Evolutionary conservation across 2,797 vertebrate genomes (phyloP), one percentile per base, ranked within the genome.

Genomic region (Oreortyx pictus): DNA sequence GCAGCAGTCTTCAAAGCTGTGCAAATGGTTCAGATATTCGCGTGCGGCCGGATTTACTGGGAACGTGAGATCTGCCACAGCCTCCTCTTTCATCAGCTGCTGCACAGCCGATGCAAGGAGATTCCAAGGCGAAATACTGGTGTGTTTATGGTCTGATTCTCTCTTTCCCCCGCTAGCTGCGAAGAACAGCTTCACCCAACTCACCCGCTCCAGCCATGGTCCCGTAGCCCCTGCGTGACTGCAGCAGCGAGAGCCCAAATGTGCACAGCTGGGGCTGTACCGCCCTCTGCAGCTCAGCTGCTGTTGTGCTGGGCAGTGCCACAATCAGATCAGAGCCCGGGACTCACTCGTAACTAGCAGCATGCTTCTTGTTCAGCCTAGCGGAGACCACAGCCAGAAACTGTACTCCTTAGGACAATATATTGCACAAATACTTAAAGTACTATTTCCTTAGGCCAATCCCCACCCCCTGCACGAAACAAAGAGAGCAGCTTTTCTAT

Each of bases 231-330:
- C 25, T 65, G 7, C 11, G 37, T 61, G 85, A 27, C 49, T 54
- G 35, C 5, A 59, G 56, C 56, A 23, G 20, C 8, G 54, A n/a
- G 56, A 20, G 19, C 56, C 39, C 37, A 14, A 20, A 41, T 14
- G 37, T 39, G 70, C 43, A 41, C 79, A 79, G 68, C 39, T 81
- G 89, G 31, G 85, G 79, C 77, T 88, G 70, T 59, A 84, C 59
- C 80, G 96, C 93, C 96, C 95, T 89, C 96, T 96, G 82, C 95
- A 57, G 54, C 54, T n/a, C 31, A 12, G 31, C 31, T 57, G 54
- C 54, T 57, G 31, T n/a, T 33, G 31, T n/a, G 54, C 54, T 13
- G 54, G 20, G 54, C 54, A 56, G 54, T 12, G 20, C 29, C 31
- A n/a, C 31, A 19, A 4, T 12, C 54, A 57, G 54, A 31, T 33